Conservation (phyloP, 2,888 invertebrate species). For the Anorthoa munda region DNA sequence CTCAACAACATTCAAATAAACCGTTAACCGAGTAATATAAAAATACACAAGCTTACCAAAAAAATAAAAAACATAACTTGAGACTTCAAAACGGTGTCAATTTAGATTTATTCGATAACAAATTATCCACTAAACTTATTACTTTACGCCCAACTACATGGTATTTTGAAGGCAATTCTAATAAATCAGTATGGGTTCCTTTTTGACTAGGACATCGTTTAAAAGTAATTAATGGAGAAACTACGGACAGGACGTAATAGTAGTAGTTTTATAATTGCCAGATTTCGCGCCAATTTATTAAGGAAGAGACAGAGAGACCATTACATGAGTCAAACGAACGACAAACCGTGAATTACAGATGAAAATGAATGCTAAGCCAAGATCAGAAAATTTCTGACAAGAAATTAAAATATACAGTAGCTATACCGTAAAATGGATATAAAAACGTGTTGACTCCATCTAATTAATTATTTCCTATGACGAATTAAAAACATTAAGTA, state of each 20-base stretch:
- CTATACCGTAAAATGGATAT: neutral
- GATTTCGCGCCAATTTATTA: constrained; percentile 38
- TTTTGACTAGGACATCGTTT: constrained; percentile 37
- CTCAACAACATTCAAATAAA: constrained; percentile 19
- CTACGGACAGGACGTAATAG: constrained; percentile 30
- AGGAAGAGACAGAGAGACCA: neutral
- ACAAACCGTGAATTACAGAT: neutral
- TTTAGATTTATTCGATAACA: constrained; percentile 39
- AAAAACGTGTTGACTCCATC: neutral
- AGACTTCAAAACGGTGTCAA: constrained; percentile 28
- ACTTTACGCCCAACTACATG: constrained; percentile 34
- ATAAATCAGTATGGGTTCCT: constrained; percentile 49
- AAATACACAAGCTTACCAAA: neutral
- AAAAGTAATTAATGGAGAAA: constrained; percentile 42
- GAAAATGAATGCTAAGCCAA: neutral
- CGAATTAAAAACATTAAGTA: constrained; percentile 16
- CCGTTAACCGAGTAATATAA: constrained; percentile 44
- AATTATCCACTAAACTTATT: constrained; percentile 39
- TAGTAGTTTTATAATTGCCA: constrained; percentile 22
- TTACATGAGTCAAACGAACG: neutral
- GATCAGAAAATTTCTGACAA: neutral
- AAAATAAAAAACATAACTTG: constrained; percentile 3
- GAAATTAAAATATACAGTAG: neutral
- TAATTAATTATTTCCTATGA: constrained; percentile 32
- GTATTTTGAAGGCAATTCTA: constrained; percentile 39